These are phyloP conservation scores for Xestobium rufovillosum DNA, from an alignment of 2,888 invertebrate species.

Conservation along the genomic window DNA sequence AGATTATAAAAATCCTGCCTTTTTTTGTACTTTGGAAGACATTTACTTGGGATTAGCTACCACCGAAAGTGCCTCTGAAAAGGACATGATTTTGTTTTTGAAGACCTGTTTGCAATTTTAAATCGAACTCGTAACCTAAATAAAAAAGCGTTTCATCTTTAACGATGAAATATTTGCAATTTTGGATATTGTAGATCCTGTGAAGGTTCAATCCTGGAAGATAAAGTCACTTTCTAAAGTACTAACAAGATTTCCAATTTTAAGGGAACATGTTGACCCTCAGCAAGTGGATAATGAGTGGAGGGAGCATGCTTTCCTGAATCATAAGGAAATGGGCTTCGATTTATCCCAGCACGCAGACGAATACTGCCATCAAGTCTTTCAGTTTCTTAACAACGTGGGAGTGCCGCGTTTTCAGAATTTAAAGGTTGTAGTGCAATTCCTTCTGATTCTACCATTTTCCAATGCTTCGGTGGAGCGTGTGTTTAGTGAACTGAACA, in stretches of 20 bases:
- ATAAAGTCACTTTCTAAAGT: slow-evolving; percentile 5
- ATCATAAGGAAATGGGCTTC: not conserved
- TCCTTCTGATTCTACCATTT: no score
- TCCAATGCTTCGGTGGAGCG: no score
- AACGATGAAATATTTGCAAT: slow-evolving; percentile 7
- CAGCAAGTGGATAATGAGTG: slow-evolving; percentile 12
- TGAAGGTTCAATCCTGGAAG: slow-evolving; percentile 1
- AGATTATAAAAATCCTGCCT: slow-evolving; percentile 13
- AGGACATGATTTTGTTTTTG: not conserved
- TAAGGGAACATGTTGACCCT: slow-evolving; percentile 1
- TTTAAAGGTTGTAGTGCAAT: no score
- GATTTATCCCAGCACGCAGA: no score
- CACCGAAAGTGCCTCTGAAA: not conserved
- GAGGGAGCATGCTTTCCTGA: slow-evolving; percentile 8
- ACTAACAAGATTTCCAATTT: slow-evolving; percentile 11
- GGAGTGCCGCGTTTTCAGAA: no score
- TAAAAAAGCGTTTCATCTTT: slow-evolving; percentile 4
- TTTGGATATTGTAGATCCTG: slow-evolving; percentile 9
- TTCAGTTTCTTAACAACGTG: no score
- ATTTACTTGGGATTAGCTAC: slow-evolving; percentile 8
- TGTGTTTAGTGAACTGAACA: no score
- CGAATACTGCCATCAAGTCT: no score
- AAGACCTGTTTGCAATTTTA: slow-evolving; percentile 1
- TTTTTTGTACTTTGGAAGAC: slow-evolving; percentile 7
- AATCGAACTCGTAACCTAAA: slow-evolving; percentile 6